These are phyloP conservation scores for Brachionus manjavacas DNA, from an alignment of 1,140 invertebrate species.

Conservation along the genomic window DNA sequence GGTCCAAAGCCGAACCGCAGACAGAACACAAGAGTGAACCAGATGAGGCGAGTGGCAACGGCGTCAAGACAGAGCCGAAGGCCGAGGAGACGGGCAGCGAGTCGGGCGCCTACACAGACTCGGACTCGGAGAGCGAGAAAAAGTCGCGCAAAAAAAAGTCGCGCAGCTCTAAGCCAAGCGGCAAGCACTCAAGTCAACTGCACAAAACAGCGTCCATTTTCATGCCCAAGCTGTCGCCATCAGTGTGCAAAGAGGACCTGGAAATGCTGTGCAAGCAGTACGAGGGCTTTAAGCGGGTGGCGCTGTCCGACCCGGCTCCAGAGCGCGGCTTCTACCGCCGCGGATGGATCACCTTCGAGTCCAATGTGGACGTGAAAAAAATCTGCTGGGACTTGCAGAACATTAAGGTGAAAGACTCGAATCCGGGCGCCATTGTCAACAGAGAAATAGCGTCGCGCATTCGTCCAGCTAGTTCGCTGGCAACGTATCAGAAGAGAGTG, in stretches of 20 bases:
- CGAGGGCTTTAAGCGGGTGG: conserved; percentile 83
- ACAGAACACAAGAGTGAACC: not conserved
- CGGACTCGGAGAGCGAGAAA: not conserved
- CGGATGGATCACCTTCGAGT: conserved; percentile 95
- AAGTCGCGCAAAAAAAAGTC: not conserved
- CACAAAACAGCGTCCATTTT: conserved; percentile 97
- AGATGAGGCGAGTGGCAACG: not conserved
- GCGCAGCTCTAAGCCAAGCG: not conserved
- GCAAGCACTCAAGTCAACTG: conserved; percentile 53
- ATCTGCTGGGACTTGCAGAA: conserved; percentile 99
- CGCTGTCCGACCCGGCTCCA: conserved; percentile 83
- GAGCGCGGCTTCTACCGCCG: conserved; percentile 89
- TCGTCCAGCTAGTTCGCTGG: conserved; percentile 83
- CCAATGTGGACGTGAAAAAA: conserved; percentile 95
- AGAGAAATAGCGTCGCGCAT: conserved; percentile 78
- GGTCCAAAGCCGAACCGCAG: not conserved
- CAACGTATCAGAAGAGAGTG: conserved; percentile 72
- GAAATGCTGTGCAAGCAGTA: conserved; percentile 67
- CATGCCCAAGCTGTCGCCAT: conserved; percentile 84
- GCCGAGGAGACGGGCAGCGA: not conserved
- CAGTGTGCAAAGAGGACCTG: conserved; percentile 91
- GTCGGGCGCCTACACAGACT: not conserved
- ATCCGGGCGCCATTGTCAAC: conserved; percentile 82
- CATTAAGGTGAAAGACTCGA: conserved; percentile 67
- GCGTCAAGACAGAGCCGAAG: not conserved